phyloP scores from a whole-genome alignment of 1,140 invertebrate genomes.

The Drosophila lowei region DNA sequence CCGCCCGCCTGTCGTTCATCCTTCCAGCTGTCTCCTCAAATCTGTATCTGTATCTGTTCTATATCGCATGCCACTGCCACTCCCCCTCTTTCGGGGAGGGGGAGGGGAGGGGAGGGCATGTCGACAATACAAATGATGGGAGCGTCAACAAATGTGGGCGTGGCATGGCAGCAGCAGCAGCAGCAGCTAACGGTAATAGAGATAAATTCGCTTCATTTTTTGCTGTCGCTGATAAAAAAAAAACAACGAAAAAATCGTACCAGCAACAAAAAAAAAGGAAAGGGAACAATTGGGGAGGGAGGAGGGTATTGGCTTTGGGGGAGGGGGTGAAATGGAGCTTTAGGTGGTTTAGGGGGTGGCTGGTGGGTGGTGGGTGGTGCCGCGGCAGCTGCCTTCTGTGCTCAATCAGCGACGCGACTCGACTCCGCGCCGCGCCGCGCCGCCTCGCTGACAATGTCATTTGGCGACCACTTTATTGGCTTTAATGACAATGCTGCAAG shows the following conservation, averaged over 20 bases:
- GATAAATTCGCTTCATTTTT: slow-evolving; percentile 80
- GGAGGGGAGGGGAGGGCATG: slow-evolving; percentile 33
- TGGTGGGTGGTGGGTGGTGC: neutral
- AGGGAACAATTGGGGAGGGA: neutral
- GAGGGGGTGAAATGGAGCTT: no score
- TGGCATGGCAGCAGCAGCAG: slow-evolving; percentile 61
- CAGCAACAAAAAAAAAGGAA: slow-evolving; percentile 27
- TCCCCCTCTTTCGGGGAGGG: neutral
- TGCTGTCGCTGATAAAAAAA: slow-evolving; percentile 65
- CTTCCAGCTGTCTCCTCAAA: slow-evolving; percentile 70
- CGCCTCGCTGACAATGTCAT: slow-evolving; percentile 65
- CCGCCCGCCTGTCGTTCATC: slow-evolving; percentile 10
- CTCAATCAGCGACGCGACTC: slow-evolving; percentile 41
- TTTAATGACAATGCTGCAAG: slow-evolving; percentile 61
- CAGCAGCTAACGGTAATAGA: slow-evolving; percentile 77
- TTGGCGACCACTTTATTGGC: slow-evolving; percentile 72
- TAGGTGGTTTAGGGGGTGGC: no score
- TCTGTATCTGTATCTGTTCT: slow-evolving; percentile 54
- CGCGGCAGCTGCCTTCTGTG: slow-evolving; percentile 26
- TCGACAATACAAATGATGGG: slow-evolving; percentile 81
- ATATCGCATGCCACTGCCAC: slow-evolving; percentile 53
- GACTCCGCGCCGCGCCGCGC: no score
- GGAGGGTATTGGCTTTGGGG: neutral
- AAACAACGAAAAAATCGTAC: slow-evolving; percentile 7
- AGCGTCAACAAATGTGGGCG: slow-evolving; percentile 60